phyloP scores from a whole-genome alignment of 2,797 vertebrate genomes.

The Chromobotia macracanthus region DNA sequence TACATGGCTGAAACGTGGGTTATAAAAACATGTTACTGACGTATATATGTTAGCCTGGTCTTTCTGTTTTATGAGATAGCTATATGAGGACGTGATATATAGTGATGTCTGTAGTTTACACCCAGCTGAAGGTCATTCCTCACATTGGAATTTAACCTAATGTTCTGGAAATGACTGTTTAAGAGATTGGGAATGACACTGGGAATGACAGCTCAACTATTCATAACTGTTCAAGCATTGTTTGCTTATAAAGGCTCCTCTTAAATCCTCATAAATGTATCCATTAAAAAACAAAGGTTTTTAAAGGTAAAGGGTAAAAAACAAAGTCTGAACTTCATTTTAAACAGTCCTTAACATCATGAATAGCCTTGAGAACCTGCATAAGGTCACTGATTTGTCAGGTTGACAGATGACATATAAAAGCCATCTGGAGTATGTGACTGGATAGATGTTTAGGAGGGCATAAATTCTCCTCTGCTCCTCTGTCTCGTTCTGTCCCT shows the following conservation, averaged over 20 bases:
- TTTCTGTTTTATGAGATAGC: slow-evolving; percentile 38
- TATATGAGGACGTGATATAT: slow-evolving; percentile 17
- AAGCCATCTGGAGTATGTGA: slow-evolving; percentile 4
- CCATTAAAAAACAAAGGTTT: no score
- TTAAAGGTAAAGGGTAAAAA: neutral
- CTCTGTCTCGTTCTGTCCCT: slow-evolving; percentile 19
- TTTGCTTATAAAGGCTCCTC: neutral
- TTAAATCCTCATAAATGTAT: neutral
- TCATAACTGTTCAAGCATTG: no score
- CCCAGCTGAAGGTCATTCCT: slow-evolving; percentile 12
- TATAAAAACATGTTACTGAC: neutral
- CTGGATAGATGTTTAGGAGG: slow-evolving; percentile 20
- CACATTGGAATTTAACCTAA: slow-evolving; percentile 16
- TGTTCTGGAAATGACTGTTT: neutral
- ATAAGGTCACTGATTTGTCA: slow-evolving; percentile 18
- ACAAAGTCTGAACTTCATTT: neutral
- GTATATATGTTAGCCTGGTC: slow-evolving; percentile 11
- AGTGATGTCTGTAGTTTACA: slow-evolving; percentile 15
- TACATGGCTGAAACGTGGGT: neutral
- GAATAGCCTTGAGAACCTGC: neutral
- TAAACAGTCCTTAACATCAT: neutral
- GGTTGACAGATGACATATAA: slow-evolving; percentile 1
- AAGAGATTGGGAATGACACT: neutral
- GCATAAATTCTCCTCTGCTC: slow-evolving; percentile 24
- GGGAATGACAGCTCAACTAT: slow-evolving; percentile 7